A percentile compares a stretch with the other conserved stretches of the same genome.
Evolutionary conservation across 1,140 invertebrate species (phyloP).

Genomic region (Drosophila repletoides): DNA sequence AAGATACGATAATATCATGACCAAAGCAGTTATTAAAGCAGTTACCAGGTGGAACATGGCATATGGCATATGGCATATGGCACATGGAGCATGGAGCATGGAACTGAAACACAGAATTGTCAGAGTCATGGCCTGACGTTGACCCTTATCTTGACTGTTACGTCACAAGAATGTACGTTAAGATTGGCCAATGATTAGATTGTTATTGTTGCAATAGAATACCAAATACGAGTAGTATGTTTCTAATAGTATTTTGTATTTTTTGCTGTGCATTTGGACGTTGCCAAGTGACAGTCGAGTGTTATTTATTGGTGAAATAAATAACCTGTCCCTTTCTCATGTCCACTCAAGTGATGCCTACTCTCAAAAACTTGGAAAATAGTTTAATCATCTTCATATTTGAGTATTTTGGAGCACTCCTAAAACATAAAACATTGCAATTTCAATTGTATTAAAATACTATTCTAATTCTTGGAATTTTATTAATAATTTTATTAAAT

Average conservation of each 20-base stretch:
- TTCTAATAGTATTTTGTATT: not conserved
- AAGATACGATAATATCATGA: conserved; percentile 21
- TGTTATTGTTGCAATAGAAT: conserved; percentile 47
- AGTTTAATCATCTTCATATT: conserved; percentile 26
- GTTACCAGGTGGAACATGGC: conserved; percentile 34
- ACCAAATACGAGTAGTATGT: too few relatives aligned
- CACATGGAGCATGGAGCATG: not conserved
- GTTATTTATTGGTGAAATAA: conserved; percentile 3
- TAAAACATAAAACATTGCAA: too few relatives aligned
- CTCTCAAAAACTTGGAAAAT: conserved; percentile 1
- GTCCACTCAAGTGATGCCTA: not conserved
- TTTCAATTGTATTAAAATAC: too few relatives aligned
- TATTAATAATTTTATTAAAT: too few relatives aligned
- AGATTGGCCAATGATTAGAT: conserved; percentile 58
- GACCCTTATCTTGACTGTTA: conserved; percentile 52
- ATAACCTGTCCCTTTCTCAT: not conserved
- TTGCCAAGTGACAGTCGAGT: conserved; percentile 28
- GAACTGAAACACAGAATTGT: not conserved
- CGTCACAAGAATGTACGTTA: conserved; percentile 60
- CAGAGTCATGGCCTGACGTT: conserved; percentile 15
- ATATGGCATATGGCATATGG: too few relatives aligned
- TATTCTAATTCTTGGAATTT: too few relatives aligned
- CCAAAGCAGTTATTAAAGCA: not conserved
- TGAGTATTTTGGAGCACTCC: too few relatives aligned
- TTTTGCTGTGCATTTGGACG: conserved; percentile 3